Evolutionary conservation across 2,888 invertebrate species (phyloP).

Genomic region (Athalia circularis): DNA sequence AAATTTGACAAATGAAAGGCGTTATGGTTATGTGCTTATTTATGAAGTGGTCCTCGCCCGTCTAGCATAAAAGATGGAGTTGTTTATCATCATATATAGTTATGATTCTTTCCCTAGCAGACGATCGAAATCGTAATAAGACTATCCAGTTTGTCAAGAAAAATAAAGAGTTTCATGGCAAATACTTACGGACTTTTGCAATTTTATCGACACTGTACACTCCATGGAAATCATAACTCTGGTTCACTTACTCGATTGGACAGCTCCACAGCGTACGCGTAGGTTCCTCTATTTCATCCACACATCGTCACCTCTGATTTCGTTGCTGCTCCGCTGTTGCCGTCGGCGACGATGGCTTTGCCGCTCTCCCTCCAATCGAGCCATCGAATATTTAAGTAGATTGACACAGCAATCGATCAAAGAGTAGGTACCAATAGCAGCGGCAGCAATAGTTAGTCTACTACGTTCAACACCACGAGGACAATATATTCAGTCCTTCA

Average conservation of each 20-base stretch:
- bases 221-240: slow-evolving; percentile 25
- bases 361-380: not conserved
- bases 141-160: not conserved
- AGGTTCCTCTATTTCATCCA: not conserved
- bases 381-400: slow-evolving; percentile 29
- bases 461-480: not conserved
- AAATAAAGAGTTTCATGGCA: not conserved
- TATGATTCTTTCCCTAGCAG: no score
- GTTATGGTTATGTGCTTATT: slow-evolving; percentile 30
- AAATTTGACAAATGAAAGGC: slow-evolving; percentile 43
- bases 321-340: not conserved
- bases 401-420: slow-evolving; percentile 29
- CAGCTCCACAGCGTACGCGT: not conserved
- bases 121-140: no score
- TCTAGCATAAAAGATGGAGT: slow-evolving; percentile 1
- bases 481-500: not conserved
- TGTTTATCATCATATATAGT: slow-evolving; percentile 23
- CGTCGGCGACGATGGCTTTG: not conserved
- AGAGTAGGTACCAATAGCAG: not conserved
- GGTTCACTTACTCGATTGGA: slow-evolving; percentile 39
- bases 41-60: slow-evolving; percentile 26
- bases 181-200: not conserved
- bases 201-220: slow-evolving; percentile 10
- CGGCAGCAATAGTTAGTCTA: no score
- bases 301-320: slow-evolving; percentile 7